These are phyloP conservation scores for Cotesia glomerata DNA, from an alignment of 1,140 invertebrate species.

Conservation along the genomic window DNA sequence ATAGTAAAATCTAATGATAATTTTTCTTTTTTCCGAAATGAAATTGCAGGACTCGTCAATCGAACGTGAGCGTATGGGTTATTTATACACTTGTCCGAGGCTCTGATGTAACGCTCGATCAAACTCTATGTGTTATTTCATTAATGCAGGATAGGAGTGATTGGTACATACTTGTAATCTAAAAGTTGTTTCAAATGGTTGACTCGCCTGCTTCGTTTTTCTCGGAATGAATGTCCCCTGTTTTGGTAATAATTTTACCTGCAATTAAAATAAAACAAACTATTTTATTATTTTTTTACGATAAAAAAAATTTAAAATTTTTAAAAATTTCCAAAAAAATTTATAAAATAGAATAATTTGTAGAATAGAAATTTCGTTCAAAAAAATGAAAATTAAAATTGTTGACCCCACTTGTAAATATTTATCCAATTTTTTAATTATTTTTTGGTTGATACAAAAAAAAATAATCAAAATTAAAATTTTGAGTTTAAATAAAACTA, in stretches of 20 bases:
- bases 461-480: no score
- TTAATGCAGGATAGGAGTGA: conserved; percentile 7
- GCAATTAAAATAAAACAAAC: conserved; percentile 26
- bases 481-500: no score
- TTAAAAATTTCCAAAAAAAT: neutral
- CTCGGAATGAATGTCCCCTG: conserved; percentile 59
- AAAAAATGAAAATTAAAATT: no score
- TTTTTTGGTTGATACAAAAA: no score
- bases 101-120: conserved; percentile 15
- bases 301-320: neutral
- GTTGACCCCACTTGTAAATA: no score
- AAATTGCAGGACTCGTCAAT: conserved; percentile 4
- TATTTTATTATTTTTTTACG: neutral
- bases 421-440: no score
- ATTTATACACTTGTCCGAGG: neutral
- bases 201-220: conserved; percentile 57
- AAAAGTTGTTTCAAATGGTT: conserved; percentile 79
- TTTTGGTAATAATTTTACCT: conserved; percentile 70
- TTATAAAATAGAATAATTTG: no score
- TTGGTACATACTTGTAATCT: conserved; percentile 66
- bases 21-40: conserved; percentile 17
- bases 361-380: no score
- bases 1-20: no score
- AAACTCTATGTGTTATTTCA: neutral
- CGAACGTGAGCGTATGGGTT: neutral